Base-by-base conservation (phyloP, 2,797 vertebrate species). In the Cuniculus paca region DNA sequence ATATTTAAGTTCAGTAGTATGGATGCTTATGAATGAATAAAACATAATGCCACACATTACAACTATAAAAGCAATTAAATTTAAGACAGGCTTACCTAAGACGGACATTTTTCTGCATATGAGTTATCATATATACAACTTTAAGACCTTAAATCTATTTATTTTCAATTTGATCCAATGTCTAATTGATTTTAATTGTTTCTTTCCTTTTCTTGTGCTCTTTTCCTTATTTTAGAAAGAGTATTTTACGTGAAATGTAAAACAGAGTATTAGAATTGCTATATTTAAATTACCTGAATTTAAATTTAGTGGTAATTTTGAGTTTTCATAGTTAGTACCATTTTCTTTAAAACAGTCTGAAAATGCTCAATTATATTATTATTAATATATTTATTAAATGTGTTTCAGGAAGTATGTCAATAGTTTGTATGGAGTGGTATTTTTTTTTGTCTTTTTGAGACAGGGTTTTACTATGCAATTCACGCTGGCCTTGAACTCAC, bases 201-300 rank as follows among this genome's bases (percentile, higher is more conserved):
- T 42, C 34, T 78, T 89, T 88, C 39, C 28, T 48, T 68, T 65
- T 90, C 74, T 68, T 81, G 17, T 52, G 17, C 50, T 72, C 42
- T 4, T 52, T 20, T 68, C 24, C 34, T 68, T 11, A 54, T 42
- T 91, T 54, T 50, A 80, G 19, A 17, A 84, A 77, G 14, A 70
- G 17, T 75, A 36, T 93, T 54, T 92, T 90, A 86, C 78, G 83
- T 90, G 50, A 81, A 91, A 93, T 61, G 39, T n/a, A 60, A 88
- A 90, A 61, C 26, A 91, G 50, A 91, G 85, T 19, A 20, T 22
- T 90, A 88, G 50, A 20, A 75, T 48, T 90, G 19, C 56, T 80
- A 68, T 19, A 19, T 56, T 45, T 95, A 90, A 82, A 77, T 83
- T 79, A 75, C 26, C 5, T 63, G 14, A 81, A 22, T 88, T 88